Conservation (phyloP, 2,888 invertebrate species). For the Pristionchus entomophagus region DNA sequence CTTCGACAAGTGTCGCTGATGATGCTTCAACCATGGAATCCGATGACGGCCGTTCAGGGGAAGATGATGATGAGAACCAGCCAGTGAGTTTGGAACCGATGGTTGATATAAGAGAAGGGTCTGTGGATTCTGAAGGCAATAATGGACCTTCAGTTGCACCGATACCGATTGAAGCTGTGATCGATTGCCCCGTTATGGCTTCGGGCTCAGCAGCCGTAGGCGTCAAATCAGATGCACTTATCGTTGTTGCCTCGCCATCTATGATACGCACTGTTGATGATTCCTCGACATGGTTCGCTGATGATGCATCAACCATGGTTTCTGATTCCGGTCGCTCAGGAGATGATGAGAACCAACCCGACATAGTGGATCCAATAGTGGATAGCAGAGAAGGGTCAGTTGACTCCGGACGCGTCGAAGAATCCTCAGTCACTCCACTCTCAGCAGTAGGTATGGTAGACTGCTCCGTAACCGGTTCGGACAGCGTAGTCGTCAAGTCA, state of each 20-base stretch:
- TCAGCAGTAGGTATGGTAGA: too few relatives aligned
- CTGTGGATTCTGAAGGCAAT: background rate
- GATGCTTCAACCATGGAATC: background rate
- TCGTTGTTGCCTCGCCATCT: too few relatives aligned
- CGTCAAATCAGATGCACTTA: too few relatives aligned
- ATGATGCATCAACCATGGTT: background rate
- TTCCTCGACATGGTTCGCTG: too few relatives aligned
- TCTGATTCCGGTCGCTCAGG: background rate
- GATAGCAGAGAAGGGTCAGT: background rate
- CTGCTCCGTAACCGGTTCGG: background rate
- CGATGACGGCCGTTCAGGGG: background rate
- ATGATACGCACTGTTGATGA: too few relatives aligned
- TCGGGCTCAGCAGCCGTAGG: too few relatives aligned
- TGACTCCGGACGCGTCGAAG: background rate
- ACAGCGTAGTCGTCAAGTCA: background rate
- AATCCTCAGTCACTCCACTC: background rate
- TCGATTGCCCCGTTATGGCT: too few relatives aligned
- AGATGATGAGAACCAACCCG: background rate
- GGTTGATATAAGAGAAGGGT: background rate
- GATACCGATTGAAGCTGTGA: too few relatives aligned
- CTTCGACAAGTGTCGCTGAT: background rate
- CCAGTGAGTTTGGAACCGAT: background rate
- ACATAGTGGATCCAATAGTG: background rate
- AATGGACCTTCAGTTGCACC: too few relatives aligned
- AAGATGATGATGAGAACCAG: background rate